These are phyloP conservation scores for Parthenolecanium corni DNA, from an alignment of 2,888 invertebrate species.

Conservation along the genomic window DNA sequence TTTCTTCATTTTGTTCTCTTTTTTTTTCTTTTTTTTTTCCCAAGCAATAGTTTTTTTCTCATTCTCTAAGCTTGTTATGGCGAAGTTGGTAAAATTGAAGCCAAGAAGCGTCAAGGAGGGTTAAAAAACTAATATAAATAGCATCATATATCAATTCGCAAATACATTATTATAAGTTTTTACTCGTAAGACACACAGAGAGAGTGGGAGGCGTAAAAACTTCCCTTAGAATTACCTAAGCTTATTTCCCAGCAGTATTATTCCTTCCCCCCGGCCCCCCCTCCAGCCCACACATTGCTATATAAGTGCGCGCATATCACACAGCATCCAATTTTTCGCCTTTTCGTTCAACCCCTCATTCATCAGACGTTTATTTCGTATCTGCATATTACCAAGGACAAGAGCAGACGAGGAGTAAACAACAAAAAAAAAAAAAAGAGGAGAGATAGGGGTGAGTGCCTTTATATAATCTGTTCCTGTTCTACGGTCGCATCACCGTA, in stretches of 20 bases:
- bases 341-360: constrained; percentile 27
- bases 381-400: constrained; percentile 29
- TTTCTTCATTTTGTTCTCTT: constrained; percentile 21
- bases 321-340: constrained; percentile 27
- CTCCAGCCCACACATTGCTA: background rate
- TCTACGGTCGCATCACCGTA: constrained; percentile 15
- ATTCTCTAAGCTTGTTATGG: too few relatives aligned
- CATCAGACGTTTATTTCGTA: constrained; percentile 25
- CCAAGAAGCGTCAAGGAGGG: background rate
- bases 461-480: constrained; percentile 28
- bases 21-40: constrained; percentile 25
- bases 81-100: background rate
- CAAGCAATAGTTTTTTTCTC: constrained; percentile 3
- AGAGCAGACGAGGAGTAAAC: background rate
- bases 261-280: constrained; percentile 15
- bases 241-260: constrained; percentile 29
- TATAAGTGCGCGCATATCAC: too few relatives aligned
- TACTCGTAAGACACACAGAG: constrained; percentile 2
- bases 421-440: too few relatives aligned
- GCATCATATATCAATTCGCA: constrained; percentile 30
- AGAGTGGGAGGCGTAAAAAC: constrained; percentile 6
- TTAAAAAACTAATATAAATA: constrained; percentile 29
- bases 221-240: constrained; percentile 27
- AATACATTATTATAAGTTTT: constrained; percentile 27
- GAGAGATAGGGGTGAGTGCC: constrained; percentile 24